Conservation (phyloP, 2,888 invertebrate genomes). For the Tipula lateralis region DNA sequence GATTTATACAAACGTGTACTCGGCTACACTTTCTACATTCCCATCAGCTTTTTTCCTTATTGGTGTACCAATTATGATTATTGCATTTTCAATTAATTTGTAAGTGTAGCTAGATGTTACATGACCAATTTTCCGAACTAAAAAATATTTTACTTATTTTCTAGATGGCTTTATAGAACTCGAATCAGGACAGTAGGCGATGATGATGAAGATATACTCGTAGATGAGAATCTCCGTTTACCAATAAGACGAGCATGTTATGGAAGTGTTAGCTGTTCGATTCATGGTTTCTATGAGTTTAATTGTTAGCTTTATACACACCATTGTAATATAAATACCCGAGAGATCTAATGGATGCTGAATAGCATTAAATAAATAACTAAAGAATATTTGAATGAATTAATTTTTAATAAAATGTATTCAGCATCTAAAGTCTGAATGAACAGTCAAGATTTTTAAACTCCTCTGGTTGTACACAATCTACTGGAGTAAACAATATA, state of each 20-base stretch:
- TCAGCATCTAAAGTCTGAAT: too few species aligned
- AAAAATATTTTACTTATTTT: background rate
- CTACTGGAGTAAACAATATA: too few species aligned
- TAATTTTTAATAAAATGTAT: too few species aligned
- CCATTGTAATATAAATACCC: too few species aligned
- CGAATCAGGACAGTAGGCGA: background rate
- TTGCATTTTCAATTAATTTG: background rate
- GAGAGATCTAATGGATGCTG: too few species aligned
- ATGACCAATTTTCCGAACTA: background rate
- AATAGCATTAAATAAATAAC: too few species aligned
- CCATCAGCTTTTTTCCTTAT: background rate
- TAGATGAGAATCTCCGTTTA: background rate
- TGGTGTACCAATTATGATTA: background rate
- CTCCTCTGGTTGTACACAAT: too few species aligned
- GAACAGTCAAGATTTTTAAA: too few species aligned
- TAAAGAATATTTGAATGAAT: too few species aligned
- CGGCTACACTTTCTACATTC: background rate
- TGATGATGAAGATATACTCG: too few species aligned
- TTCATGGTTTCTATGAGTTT: background rate
- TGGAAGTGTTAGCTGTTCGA: background rate
- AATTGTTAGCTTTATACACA: background rate
- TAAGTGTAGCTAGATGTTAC: background rate
- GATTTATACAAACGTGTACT: background rate
- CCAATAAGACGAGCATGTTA: background rate
- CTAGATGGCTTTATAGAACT: background rate